Conservation (phyloP, 92 coral and sea anemone species). For the Zoanthus sansibaricus region DNA sequence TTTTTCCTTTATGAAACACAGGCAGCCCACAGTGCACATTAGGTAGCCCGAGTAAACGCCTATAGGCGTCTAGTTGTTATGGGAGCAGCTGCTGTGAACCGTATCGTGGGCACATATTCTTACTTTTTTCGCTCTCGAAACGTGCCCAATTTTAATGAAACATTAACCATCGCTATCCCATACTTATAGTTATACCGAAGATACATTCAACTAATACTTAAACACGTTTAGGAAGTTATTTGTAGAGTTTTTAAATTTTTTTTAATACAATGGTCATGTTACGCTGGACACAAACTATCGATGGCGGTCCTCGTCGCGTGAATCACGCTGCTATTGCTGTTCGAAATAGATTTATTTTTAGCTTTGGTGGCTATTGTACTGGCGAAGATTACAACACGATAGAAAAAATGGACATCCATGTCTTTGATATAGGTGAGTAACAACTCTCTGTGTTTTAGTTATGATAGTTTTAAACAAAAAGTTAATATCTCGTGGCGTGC, state of each 20-base stretch:
- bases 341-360: slow-evolving; percentile 86
- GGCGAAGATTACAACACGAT: slow-evolving; percentile 90
- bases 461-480: not conserved
- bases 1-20: no score
- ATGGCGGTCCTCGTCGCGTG: slow-evolving; percentile 95
- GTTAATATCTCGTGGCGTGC: not conserved
- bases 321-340: slow-evolving; percentile 94
- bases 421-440: slow-evolving; percentile 86
- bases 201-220: not conserved
- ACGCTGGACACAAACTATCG: slow-evolving; percentile 91
- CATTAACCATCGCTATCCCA: not conserved
- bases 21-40: no score
- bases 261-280: slow-evolving; percentile 23
- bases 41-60: no score
- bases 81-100: not conserved
- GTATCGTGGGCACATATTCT: not conserved
- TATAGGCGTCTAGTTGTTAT: no score
- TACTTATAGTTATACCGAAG: not conserved
- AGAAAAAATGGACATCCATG: slow-evolving; percentile 90
- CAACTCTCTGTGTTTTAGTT: not conserved
- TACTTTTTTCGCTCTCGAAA: not conserved
- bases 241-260: not conserved
- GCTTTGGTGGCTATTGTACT: slow-evolving; percentile 98
- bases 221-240: not conserved
- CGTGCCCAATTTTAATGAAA: not conserved